Evolutionary conservation across 2,113 vertebrate genomes (phyloP).

Genomic region (Kobus ellipsiprymnus): DNA sequence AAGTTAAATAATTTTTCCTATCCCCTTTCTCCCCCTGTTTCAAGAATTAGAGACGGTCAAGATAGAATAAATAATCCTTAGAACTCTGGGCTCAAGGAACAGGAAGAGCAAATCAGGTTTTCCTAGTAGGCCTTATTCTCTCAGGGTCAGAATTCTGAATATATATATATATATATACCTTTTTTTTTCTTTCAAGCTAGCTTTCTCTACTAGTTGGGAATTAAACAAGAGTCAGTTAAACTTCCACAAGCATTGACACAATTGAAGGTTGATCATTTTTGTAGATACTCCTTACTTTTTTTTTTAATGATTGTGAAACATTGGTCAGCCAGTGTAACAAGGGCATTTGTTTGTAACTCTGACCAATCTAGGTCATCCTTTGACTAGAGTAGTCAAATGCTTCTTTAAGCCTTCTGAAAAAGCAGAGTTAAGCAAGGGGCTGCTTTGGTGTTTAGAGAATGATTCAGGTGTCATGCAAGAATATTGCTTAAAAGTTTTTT

Average conservation of each 20-base stretch:
- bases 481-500: neutral
- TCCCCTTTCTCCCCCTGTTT: neutral
- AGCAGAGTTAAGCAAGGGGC: neutral
- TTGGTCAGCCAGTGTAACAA: neutral
- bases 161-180: neutral
- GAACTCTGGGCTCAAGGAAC: neutral
- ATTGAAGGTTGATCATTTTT: neutral
- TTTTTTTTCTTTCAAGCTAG: neutral
- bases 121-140: neutral
- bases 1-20: neutral
- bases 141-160: neutral
- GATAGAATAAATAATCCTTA: neutral
- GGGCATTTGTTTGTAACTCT: neutral
- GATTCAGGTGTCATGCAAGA: neutral
- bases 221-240: neutral
- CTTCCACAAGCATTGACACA: neutral
- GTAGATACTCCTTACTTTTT: neutral
- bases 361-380: neutral
- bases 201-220: neutral
- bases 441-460: neutral
- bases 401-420: neutral
- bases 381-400: neutral
- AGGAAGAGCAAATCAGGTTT: neutral
- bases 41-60: neutral
- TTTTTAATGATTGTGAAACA: neutral